Evolutionary conservation across 2,797 vertebrate species (phyloP), one percentile per base, ranked within the genome.

Genomic region (Avahi laniger): DNA sequence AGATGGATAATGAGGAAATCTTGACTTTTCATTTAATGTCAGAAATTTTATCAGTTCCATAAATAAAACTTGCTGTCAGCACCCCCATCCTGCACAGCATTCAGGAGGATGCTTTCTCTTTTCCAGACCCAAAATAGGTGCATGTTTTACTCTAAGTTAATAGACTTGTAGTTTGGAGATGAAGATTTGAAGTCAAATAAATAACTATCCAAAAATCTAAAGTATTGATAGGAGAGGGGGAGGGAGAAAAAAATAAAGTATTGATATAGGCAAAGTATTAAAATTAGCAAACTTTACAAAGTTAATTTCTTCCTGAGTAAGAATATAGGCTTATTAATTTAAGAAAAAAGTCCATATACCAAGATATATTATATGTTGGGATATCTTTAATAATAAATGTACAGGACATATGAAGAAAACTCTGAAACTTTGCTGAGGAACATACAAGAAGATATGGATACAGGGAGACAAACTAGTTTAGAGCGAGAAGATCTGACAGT

Each of bases 1-100:
- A 97, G 94, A 97, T 93, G 93, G 93, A 89, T 97, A 93, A 93
- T 87, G 89, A 97, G 81, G 88, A 95, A 91, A 95, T 95, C 91
- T 94, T 95, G 91, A 91, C 70, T 97, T 96, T 96, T 97, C 91
- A 97, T 96, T 97, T 95, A 97, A 97, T 96, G 96, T 97, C 96
- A 97, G 88, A 85, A 97, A 90, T 95, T 67, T 96, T 95, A 96
- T 97, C 95, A 90, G 78, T 93, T 96, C 92, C 73, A 88, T 94
- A 97, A 96, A 95, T 96, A 96, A 97, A 91, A 26, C 33, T 43
- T 91, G 84, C 50, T 3, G 33, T 63, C 52, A 50, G 91, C 81
- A 95, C 14, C 46, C 72, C 59, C 35, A 95, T 30, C 92, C 75
- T 85, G 54, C 24, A 43, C 26, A 54, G 84, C 17, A 91, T 70